Evolutionary conservation across 1,140 invertebrate genomes (phyloP), one percentile per base, ranked within the genome.

Genomic region (Psix sp.): DNA sequence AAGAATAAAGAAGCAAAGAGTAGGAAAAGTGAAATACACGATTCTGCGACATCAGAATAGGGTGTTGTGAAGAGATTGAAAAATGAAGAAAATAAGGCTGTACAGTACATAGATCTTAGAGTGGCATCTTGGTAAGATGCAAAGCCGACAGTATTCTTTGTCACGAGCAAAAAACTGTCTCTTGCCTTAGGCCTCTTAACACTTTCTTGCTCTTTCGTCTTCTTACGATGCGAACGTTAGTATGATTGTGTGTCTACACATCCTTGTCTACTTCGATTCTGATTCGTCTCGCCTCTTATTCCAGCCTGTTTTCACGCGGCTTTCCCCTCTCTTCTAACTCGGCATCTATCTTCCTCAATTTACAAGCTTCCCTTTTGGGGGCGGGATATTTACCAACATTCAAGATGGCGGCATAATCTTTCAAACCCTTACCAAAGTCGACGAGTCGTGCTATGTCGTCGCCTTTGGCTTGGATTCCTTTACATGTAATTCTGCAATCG

Each of bases 101-200:
- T 57, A 77, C 76, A 76, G 77, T 71, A 46, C 20, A 76, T 60
- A 71, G 46, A 9, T 66, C 72, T 78, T n/a, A 77, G 81, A 84
- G 80, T 82, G 80, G 76, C 82, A 79, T 82, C 82, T 86, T 83
- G 81, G 78, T 74, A 84, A 85, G 82, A 84, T 84, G 84, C 83
- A 85, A 86, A 85, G 84, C 82, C 80, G 83, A 84, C 83, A 86
- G 80, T 83, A 82, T 85, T 86, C 82, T 86, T 86, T 85, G 82
- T 82, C 78, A 77, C 79, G 66, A 70, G 78, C 68, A 72, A 48
- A 78, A 78, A 78, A 77, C 63, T 78, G 72, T 70, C 74, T 70
- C 71, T 76, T 60, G 77, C 60, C 80, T 75, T 81, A 82, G 80
- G 80, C 82, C 82, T 84, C 81, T 81, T 84, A 77, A 82, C 83